A percentile compares a stretch with the other conserved stretches of the same genome.
Conservation (phyloP, 2,113 vertebrate species). For the Hyaena hyaena region DNA sequence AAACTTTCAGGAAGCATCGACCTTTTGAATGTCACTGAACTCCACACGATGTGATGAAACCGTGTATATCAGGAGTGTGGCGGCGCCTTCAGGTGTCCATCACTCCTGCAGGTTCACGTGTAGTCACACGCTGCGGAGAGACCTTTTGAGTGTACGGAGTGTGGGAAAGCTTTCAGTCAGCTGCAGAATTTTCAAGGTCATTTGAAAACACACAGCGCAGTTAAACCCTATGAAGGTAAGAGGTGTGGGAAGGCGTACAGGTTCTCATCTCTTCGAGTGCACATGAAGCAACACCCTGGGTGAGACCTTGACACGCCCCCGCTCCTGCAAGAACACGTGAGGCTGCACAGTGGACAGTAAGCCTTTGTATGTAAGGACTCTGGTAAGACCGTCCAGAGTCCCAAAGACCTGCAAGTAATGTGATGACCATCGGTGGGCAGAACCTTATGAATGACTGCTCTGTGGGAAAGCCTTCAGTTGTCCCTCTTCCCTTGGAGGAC, state of each 20-base stretch:
- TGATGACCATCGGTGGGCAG: no score
- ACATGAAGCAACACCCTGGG: not conserved
- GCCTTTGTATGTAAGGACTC: not conserved
- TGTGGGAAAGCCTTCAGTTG: slow-evolving; percentile 26
- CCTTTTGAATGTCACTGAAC: not conserved
- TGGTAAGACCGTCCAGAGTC: not conserved
- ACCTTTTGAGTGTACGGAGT: no score
- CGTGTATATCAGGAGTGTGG: not conserved
- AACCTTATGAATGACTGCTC: no score
- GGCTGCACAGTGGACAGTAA: not conserved
- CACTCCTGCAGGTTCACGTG: no score
- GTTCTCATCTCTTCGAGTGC: not conserved
- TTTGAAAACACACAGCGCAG: not conserved
- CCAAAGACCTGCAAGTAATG: no score
- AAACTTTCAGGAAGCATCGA: not conserved
- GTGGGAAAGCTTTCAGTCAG: not conserved
- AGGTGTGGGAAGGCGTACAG: not conserved
- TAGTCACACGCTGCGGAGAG: no score
- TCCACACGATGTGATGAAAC: not conserved
- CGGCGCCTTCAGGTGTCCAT: no score
- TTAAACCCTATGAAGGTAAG: not conserved
- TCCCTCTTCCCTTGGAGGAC: not conserved
- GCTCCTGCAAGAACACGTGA: not conserved
- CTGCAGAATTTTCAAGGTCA: not conserved
- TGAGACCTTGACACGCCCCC: not conserved